These are phyloP conservation scores for Oreochromis aureus DNA, from an alignment of 2,113 vertebrate genomes.

Conservation along the genomic window DNA sequence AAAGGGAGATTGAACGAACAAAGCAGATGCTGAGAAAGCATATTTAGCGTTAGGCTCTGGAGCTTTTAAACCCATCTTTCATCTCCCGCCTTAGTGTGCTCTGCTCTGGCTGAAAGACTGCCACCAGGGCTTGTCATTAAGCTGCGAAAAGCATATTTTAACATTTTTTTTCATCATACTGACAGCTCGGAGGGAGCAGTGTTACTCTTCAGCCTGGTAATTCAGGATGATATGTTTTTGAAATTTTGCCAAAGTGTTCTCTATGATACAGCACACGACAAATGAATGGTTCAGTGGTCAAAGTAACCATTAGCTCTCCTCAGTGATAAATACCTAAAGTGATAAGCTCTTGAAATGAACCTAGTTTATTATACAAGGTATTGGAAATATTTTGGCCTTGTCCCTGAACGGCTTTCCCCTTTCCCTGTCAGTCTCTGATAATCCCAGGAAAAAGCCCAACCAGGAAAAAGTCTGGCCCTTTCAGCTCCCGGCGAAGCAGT, in stretches of 20 bases:
- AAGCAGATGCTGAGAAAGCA: conserved; percentile 51
- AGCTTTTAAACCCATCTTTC: conserved; percentile 51
- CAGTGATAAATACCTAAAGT: not conserved
- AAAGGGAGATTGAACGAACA: conserved; percentile 48
- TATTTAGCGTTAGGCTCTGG: conserved; percentile 32
- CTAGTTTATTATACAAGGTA: not conserved
- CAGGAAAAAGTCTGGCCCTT: conserved; percentile 88
- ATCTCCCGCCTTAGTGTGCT: conserved; percentile 13
- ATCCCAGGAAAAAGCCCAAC: conserved; percentile 95
- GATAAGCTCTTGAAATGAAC: not conserved
- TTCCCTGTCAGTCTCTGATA: conserved; percentile 82
- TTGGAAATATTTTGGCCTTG: not conserved
- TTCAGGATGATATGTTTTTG: not conserved
- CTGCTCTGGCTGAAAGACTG: conserved; percentile 19
- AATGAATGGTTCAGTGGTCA: not conserved
- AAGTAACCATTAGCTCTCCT: not conserved
- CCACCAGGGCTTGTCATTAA: conserved; percentile 40
- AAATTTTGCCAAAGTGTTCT: not conserved
- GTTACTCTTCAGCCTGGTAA: not conserved
- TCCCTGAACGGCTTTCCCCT: not conserved
- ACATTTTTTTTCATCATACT: not conserved
- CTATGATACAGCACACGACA: not conserved
- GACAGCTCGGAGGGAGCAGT: not conserved
- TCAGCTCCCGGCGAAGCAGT: conserved; percentile 88
- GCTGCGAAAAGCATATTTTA: conserved; percentile 38